Percentiles rank a stretch among this genome's conserved stretches.
These are phyloP conservation scores for Neopelma chrysocephalum DNA, from an alignment of 2,797 vertebrate genomes.

Conservation along the genomic window DNA sequence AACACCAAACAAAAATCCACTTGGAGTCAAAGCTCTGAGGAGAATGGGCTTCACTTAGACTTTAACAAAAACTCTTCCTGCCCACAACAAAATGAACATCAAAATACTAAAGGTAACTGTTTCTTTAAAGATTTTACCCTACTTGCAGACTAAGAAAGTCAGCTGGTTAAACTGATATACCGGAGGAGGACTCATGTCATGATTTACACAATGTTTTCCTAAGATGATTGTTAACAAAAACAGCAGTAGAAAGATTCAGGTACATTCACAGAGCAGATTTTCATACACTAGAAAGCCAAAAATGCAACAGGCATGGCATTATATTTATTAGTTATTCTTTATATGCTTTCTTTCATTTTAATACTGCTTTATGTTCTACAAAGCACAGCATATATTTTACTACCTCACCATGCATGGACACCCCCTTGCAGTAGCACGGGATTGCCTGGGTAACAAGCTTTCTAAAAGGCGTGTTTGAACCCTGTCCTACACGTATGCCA, in stretches of 20 bases:
- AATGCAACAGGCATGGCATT: not conserved
- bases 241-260: not conserved
- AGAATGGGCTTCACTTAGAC: not conserved
- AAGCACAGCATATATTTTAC: not conserved
- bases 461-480: rapidly evolving
- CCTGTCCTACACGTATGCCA: not conserved
- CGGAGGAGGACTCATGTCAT: not conserved
- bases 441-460: rapidly evolving
- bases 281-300: not conserved
- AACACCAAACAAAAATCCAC: not conserved
- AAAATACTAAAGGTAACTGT: not conserved
- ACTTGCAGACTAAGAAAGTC: not conserved
- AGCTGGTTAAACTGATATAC: not conserved
- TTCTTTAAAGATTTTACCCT: not conserved
- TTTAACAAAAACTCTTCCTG: not conserved
- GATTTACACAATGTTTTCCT: not conserved
- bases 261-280: not conserved
- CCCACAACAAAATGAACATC: not conserved
- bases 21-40: not conserved
- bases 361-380: not conserved
- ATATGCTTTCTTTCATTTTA: not conserved
- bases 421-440: rapidly evolving
- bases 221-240: not conserved
- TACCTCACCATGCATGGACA: rapidly evolving
- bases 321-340: not conserved